A percentile compares a stretch with the other conserved stretches of the same genome.
Conservation (phyloP, 2,797 vertebrate genomes). For the Dipus sagitta region DNA sequence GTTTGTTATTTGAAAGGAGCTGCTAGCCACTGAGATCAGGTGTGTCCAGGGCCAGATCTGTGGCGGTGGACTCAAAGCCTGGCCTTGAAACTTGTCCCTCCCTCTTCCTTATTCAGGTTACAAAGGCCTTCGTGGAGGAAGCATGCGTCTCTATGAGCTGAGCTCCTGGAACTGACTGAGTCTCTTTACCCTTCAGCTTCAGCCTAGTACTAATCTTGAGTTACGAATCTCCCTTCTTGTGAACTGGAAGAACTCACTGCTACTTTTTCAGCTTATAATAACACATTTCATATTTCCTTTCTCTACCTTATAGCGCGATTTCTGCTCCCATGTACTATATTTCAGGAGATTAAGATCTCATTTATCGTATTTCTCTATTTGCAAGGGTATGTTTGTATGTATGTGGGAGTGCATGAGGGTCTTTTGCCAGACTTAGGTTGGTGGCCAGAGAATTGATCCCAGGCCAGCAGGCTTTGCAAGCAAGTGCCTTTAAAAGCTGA, state of each 20-base stretch:
- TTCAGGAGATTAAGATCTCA: slow-evolving; percentile 75
- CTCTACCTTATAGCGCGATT: slow-evolving; percentile 70
- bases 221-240: slow-evolving; percentile 43
- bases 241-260: slow-evolving; percentile 54
- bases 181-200: not conserved
- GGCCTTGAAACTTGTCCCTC: slow-evolving; percentile 69
- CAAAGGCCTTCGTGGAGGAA: slow-evolving; percentile 79
- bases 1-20: slow-evolving; percentile 80
- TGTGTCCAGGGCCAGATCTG: slow-evolving; percentile 74
- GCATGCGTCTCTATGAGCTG: not conserved
- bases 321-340: slow-evolving; percentile 58
- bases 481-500: not conserved
- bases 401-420: no score
- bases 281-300: slow-evolving; percentile 82
- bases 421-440: no score
- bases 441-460: no score
- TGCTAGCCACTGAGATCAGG: slow-evolving; percentile 73
- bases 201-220: not conserved
- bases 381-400: no score
- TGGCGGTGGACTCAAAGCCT: slow-evolving; percentile 75
- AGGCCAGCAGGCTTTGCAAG: no score
- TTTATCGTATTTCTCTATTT: no score
- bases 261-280: slow-evolving; percentile 69
- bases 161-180: not conserved
- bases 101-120: slow-evolving; percentile 82